phyloP scores from a whole-genome alignment of 2,888 invertebrate species.

The Lithosia quadra region DNA sequence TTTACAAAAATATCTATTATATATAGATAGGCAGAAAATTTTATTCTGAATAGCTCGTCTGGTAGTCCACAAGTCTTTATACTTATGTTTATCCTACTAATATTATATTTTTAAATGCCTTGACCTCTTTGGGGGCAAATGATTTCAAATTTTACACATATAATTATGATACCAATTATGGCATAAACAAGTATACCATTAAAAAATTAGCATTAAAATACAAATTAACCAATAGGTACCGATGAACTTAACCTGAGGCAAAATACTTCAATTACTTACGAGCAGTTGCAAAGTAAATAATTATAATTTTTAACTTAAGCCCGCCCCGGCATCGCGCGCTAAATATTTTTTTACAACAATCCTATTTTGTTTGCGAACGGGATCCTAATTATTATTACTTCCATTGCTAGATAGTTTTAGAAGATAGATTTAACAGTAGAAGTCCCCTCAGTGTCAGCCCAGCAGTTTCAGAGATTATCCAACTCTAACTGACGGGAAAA shows the following conservation, averaged over 20 bases:
- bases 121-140: neutral
- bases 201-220: neutral
- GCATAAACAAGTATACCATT: neutral
- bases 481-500: neutral
- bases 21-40: too few species aligned
- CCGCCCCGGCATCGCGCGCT: neutral
- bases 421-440: too few species aligned
- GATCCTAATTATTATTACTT: too few species aligned
- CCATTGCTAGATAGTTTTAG: too few species aligned
- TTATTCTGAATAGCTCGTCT: too few species aligned
- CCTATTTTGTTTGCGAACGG: neutral
- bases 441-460: neutral
- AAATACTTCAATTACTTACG: neutral
- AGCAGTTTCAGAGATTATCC: neutral
- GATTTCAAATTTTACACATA: neutral
- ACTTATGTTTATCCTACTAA: too few species aligned
- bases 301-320: neutral
- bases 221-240: neutral
- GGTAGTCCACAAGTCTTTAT: too few species aligned
- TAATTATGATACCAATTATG: neutral
- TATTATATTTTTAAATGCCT: too few species aligned
- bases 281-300: neutral
- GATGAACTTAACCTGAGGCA: neutral
- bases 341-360: neutral
- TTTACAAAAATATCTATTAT: too few species aligned